phyloP scores from a whole-genome alignment of 2,113 vertebrate species.

The Potamarius usumacintae region DNA sequence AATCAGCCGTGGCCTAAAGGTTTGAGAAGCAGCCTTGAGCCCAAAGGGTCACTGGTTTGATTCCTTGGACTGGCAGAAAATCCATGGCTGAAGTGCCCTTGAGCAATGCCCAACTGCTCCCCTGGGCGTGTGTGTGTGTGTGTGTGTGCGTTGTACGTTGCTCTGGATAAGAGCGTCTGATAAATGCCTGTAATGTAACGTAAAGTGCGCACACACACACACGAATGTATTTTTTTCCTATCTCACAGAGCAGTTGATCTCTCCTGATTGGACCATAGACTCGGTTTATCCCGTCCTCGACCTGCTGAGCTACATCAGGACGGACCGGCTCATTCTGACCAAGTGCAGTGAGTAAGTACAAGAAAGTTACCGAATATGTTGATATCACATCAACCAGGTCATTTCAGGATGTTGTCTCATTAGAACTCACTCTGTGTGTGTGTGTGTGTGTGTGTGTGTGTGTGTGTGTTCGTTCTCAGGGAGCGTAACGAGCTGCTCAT shows the following conservation, averaged over 20 bases:
- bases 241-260: slow-evolving; percentile 79
- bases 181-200: too few species aligned
- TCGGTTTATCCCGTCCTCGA: slow-evolving; percentile 82
- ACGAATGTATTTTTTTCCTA: slow-evolving; percentile 27
- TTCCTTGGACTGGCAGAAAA: too few species aligned
- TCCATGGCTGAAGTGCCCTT: too few species aligned
- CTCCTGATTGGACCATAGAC: slow-evolving; percentile 87
- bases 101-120: too few species aligned
- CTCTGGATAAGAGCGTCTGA: too few species aligned
- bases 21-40: too few species aligned
- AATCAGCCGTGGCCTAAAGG: too few species aligned
- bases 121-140: slow-evolving; percentile 44
- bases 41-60: too few species aligned
- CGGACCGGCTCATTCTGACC: slow-evolving; percentile 82
- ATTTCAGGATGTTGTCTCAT: not conserved
- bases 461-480: slow-evolving; percentile 66
- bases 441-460: slow-evolving; percentile 40
- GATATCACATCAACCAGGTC: not conserved
- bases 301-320: slow-evolving; percentile 90
- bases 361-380: too few species aligned
- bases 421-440: not conserved
- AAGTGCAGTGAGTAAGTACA: slow-evolving; percentile 84
- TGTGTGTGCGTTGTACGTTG: slow-evolving; percentile 54
- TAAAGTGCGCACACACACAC: too few species aligned
- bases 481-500: slow-evolving; percentile 91